phyloP scores from a whole-genome alignment of 1,140 invertebrate genomes.

The Lepidurus apus region DNA sequence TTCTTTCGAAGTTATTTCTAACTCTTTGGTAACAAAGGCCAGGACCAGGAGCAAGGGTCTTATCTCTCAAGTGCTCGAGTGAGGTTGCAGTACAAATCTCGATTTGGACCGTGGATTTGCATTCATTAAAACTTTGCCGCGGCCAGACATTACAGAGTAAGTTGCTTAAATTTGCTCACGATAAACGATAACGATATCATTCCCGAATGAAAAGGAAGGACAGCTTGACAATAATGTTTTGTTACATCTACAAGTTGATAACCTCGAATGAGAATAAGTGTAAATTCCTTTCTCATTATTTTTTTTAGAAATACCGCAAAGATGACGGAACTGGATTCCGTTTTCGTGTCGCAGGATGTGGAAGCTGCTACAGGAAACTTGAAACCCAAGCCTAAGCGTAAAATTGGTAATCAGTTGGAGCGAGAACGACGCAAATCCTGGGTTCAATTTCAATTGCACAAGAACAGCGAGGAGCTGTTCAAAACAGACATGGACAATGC shows the following conservation, averaged over 20 bases:
- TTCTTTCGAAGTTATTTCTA: not conserved
- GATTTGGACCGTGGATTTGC: no score
- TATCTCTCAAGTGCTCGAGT: no score
- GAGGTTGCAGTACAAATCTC: no score
- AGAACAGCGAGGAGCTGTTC: not conserved
- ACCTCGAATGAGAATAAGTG: not conserved
- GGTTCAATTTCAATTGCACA: not conserved
- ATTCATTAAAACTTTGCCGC: no score
- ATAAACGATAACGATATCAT: no score
- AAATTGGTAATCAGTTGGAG: not conserved
- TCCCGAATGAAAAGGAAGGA: no score
- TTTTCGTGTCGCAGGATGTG: not conserved
- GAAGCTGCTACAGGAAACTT: not conserved
- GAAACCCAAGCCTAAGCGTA: conserved; percentile 7
- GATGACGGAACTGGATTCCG: not conserved
- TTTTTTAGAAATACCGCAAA: not conserved
- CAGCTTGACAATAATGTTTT: no score
- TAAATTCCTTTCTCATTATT: not conserved
- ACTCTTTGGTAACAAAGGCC: not conserved
- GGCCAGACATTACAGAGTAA: no score
- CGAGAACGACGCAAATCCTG: conserved; percentile 12
- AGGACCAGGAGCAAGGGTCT: not conserved
- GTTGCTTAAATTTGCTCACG: no score
- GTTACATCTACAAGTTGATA: not conserved
- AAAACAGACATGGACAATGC: not conserved